Evolutionary conservation across 1,140 invertebrate species (phyloP), one percentile per base, ranked within the genome.

Genomic region (Psilanteris sp.): DNA sequence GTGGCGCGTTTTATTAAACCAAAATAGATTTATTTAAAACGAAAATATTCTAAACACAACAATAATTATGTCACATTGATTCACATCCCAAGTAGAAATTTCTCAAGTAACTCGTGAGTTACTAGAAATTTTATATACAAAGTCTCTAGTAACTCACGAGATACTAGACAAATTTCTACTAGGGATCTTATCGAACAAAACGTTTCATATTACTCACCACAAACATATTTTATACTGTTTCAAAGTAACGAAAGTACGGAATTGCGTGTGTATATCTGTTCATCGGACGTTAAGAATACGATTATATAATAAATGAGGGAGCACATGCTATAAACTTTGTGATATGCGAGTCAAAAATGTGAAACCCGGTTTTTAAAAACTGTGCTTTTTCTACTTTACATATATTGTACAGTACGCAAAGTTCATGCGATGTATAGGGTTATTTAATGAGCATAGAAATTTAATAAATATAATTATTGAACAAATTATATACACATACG

Each of bases 311-410:
- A 29, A 4, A 59, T 43, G 50, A 39, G 31, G 43, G 55, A 57
- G 57, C 52, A 50, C 34, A 70, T 66, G 74, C 41, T 74, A 31
- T 64, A 62, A 78, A 79, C 54, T 79, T 82, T 83, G 83, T 84
- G 82, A 80, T 80, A 80, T 72, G 66, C 78, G 74, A 64, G 81
- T 78, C 74, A 70, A 83, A 80, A 81, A 75, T 81, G 62, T 62
- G 27, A 67, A 78, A 81, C 44, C 76, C 77, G 80, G 59, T 80
- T 81, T 82, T 81, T 78, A 52, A 81, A 75, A 70, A 81, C 82
- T 83, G 84, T 85, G 84, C 84, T 85, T 86, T 84, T 84, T 84
- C 79, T 85, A 85, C 79, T 36, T 79, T 82, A 84, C 68, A 83
- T 83, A 83, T 80, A 81, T 79, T 83, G 82, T 85, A 85, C 73